Evolutionary conservation across 2,113 vertebrate genomes (phyloP), one percentile per base, ranked within the genome.

Genomic region (Pseudois nayaur): DNA sequence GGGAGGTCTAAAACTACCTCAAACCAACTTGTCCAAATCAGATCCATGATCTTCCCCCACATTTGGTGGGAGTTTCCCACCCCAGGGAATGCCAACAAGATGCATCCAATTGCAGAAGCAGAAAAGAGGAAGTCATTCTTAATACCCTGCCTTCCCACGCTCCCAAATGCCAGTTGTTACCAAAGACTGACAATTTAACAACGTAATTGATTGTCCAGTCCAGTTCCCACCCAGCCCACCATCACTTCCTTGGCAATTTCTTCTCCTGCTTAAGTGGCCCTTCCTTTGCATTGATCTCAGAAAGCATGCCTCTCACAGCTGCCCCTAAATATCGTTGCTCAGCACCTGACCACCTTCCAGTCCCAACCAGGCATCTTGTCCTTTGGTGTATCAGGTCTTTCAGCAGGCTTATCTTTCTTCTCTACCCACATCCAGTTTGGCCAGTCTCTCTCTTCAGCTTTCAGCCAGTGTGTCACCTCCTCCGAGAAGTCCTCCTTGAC

Each of bases 151-250:
- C 40, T 89, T 81, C 45, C 19, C 83, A 27, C 17, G 57, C 52
- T 89, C 14, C 17, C 43, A 60, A 43, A 45, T 43, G 40, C 23
- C 57, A 71, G 11, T 71, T 31, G 55, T 79, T 54, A 50, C 27
- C 45, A 84, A 96, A 60, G 57, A 36, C 31, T 64, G 52, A 52
- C 82, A 52, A 81, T 55, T 83, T 60, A 93, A 55, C 29, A 81
- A n/a, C n/a, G 36, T 8, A 55, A 83, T 5, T 74, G 36, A 9
- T 83, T 90, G 45, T 93, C 36, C 15, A 87, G 10, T 60, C 31
- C 13, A 25, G 7, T 0, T 7, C 29, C 55, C 43, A 21, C 31
- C 40, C 76, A 48, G 8, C 27, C 60, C 54, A 48, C 48, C 14
- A 27, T 55, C 45, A 54, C 23, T 87, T 87, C 71, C 36, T 76